phyloP scores from a whole-genome alignment of 2,113 vertebrate species.

The Melozone crissalis region DNA sequence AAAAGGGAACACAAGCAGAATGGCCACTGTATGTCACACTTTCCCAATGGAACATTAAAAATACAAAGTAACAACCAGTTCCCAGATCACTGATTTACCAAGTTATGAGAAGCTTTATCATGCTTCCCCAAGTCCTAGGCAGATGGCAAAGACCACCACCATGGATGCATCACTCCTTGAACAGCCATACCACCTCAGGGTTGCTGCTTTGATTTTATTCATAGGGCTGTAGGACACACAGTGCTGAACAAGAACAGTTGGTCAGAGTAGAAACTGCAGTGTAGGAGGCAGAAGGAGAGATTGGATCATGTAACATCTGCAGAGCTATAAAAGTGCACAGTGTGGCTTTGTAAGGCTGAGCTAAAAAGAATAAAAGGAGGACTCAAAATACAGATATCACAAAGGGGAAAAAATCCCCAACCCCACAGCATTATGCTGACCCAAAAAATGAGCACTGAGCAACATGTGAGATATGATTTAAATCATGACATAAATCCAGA shows the following conservation, averaged over 20 bases:
- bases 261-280: neutral
- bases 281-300: neutral
- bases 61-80: neutral
- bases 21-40: neutral
- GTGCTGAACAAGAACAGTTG: neutral
- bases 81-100: neutral
- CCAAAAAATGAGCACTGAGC: neutral
- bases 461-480: neutral
- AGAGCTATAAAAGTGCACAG: neutral
- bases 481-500: neutral
- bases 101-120: neutral
- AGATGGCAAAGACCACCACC: neutral
- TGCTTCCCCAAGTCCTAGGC: neutral
- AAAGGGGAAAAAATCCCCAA: neutral
- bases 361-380: neutral
- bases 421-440: neutral
- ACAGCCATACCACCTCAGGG: neutral
- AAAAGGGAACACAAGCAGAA: neutral
- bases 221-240: neutral
- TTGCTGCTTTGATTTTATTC: neutral
- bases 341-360: neutral
- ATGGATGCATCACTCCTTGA: neutral
- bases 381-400: neutral
- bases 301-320: conserved; percentile 26
- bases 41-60: neutral